Evolutionary conservation across 1,140 invertebrate genomes (phyloP).

Genomic region (Drosophila murphyi): DNA sequence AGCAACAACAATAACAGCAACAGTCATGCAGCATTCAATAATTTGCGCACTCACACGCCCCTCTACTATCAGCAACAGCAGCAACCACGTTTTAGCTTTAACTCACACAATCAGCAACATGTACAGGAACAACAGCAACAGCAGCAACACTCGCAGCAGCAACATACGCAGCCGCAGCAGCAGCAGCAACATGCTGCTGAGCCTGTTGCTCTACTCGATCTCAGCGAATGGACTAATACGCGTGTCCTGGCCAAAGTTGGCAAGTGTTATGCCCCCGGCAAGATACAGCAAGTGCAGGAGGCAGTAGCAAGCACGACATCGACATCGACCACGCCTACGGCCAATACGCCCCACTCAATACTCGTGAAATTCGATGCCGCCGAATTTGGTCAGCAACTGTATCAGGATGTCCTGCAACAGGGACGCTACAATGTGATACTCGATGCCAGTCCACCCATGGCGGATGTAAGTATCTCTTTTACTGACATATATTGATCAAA

Average conservation of each 20-base stretch:
- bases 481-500: too few species aligned
- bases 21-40: conserved; percentile 64
- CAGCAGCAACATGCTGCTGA: conserved; percentile 33
- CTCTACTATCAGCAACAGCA: conserved; percentile 61
- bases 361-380: conserved; percentile 90
- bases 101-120: conserved; percentile 66
- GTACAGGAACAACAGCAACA: conserved; percentile 88
- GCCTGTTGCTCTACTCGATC: conserved; percentile 87
- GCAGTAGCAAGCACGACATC: conserved; percentile 72
- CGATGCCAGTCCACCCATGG: conserved; percentile 94
- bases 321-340: conserved; percentile 66
- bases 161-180: conserved; percentile 78
- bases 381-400: conserved; percentile 86
- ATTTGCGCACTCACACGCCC: conserved; percentile 69
- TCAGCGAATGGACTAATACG: conserved; percentile 96
- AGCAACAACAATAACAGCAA: conserved; percentile 45
- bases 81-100: conserved; percentile 75
- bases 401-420: conserved; percentile 89
- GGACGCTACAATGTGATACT: conserved; percentile 95
- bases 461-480: conserved; percentile 67
- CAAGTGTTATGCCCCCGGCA: conserved; percentile 93
- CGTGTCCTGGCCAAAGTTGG: conserved; percentile 94
- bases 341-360: conserved; percentile 86
- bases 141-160: conserved; percentile 43
- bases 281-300: conserved; percentile 86